Evolutionary conservation across 2,888 invertebrate species (phyloP).

Genomic region (Stenodema calcarata): DNA sequence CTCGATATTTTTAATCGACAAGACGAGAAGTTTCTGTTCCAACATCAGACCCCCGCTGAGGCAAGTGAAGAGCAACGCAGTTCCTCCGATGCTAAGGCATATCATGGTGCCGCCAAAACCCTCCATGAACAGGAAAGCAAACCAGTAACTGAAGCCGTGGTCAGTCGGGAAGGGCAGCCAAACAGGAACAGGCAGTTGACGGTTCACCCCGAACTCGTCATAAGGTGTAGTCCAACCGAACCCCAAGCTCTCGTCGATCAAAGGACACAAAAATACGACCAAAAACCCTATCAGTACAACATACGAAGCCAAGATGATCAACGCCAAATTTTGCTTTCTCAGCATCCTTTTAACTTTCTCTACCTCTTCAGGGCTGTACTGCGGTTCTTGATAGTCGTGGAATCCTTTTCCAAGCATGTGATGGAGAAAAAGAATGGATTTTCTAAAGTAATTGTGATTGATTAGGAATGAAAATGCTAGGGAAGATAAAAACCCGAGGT

Average conservation of each 20-base stretch:
- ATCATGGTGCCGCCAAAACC: constrained; percentile 25
- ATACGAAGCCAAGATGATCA: constrained; percentile 27
- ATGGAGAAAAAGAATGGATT: background rate
- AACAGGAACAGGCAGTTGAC: constrained; percentile 14
- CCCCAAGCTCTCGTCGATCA: constrained; percentile 20
- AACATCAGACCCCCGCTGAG: background rate
- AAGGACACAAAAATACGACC: constrained; percentile 16
- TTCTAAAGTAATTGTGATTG: constrained; percentile 24
- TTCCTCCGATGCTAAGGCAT: constrained; percentile 20
- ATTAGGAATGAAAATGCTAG: background rate
- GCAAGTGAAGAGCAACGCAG: constrained; percentile 18
- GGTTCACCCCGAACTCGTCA: constrained; percentile 26
- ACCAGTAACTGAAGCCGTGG: constrained; percentile 1
- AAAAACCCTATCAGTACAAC: constrained; percentile 23
- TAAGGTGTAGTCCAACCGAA: constrained; percentile 20
- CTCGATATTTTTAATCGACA: constrained; percentile 10
- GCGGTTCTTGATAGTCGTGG: constrained; percentile 36
- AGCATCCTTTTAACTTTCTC: background rate
- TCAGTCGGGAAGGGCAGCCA: constrained; percentile 26
- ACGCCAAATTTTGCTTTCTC: background rate
- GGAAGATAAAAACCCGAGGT: constrained; percentile 16
- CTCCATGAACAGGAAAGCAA: background rate
- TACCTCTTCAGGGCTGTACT: background rate
- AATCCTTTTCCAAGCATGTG: constrained; percentile 28
- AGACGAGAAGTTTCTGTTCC: constrained; percentile 17